Base-by-base conservation (phyloP, 2,113 vertebrate genomes). In the Albula glossodonta region DNA sequence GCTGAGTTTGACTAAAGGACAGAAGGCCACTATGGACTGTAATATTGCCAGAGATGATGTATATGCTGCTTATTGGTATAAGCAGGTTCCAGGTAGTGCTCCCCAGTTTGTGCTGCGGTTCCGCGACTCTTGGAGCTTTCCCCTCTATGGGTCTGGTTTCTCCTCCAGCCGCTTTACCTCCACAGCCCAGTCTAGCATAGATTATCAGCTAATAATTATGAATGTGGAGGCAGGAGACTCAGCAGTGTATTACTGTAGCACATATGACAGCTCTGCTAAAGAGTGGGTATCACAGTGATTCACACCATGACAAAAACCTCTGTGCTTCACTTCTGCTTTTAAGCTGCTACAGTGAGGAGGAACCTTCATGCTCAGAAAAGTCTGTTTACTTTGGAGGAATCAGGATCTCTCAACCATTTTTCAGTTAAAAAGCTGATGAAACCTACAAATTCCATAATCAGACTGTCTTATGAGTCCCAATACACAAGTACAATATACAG, bases 201-300 rank as follows among this genome's bases (percentile, higher is more conserved):
- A 92, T 85, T 92, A 90, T 87, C 88, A 84, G 25, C 88, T 94
- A 82, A 92, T 87, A 52, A 92, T 94, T 49, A 92, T 15, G n/a
- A 89, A 82, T 85, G 88, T 92, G 63, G 87, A 91, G 87, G 60
- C 60, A 63, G 60, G 60, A 63, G 60, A 63, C 60, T 63, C 60
- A 63, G 60, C 60, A 63, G 60, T 92, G 19, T 94, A 93, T 93
- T 88, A 91, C 88, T 93, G 92, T 91, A 0, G 0, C 0, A 89
- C 86, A 88, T 89, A 82, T 84, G 89, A 93, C 19, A 0, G 0
- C 25, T 86, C 92, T 87, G 86, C 0, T 63, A 60, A 0, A 0
- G 70, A 85, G 49, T 0, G 0, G 0, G 88, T 90, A 92, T 89
- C 92, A 94, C 93, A 91, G 87, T 92, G 90, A 92, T 90, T 89